Evolutionary conservation across 1,140 invertebrate species (phyloP), one percentile per base, ranked within the genome.

Genomic region (Solen grandis): DNA sequence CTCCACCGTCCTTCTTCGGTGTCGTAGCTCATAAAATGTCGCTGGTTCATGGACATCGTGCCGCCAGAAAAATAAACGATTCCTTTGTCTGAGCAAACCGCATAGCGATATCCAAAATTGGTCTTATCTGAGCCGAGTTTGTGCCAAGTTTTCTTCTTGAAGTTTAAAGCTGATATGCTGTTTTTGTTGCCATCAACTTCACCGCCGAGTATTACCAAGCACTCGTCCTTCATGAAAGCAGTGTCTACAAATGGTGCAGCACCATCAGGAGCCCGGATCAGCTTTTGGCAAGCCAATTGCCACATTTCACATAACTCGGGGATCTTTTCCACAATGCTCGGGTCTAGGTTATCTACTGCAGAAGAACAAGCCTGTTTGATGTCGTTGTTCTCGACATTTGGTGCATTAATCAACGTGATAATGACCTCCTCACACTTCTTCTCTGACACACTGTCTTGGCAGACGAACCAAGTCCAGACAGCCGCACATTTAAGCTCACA

Each of bases 1-100:
- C n/a, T n/a, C 2, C 0, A 5, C 19, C 57, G 54, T n/a, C n/a
- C n/a, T 25, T 31, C 46, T 19, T 63, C 41, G 35, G 31, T 50
- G n/a, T 76, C 38, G 29, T 66, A 76, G 33, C 25, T 55, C 33
- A 76, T 13, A 22, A 76, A 76, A 19, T n/a, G 16, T 46, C 25
- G 62, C 46, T 27, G 59, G 29, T 65, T 65, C n/a, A n/a, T n/a
- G n/a, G n/a, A n/a, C 2, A 8, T 55, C 8, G 46, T 36, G 19
- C 74, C 74, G n/a, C 74, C 74, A 66, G 60, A 66, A 2, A 76
- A 25, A 50, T 66, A 76, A 29, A 76, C 41, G 3, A 63, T 27
- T 66, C 62, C 55, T 54, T 52, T 46, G 16, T 33, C 31, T 25
- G 74, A 62, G 25, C 74, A 76, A 13, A 76, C n/a, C 5, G 74